phyloP scores from a whole-genome alignment of 1,140 invertebrate genomes.

The Drosophila tani region DNA sequence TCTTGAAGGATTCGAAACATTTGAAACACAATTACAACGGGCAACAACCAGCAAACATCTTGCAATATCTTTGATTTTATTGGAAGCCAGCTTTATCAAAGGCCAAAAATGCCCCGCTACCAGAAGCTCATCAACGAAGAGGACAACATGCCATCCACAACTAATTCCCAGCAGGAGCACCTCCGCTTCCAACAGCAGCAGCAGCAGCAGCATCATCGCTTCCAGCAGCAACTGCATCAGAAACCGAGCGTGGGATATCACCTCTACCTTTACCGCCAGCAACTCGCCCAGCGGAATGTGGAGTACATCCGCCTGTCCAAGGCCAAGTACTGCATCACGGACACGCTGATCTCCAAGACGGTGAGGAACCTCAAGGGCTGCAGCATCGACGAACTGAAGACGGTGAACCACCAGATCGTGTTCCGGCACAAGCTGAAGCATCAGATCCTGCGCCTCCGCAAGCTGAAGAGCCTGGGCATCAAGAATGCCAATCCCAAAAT shows the following conservation, averaged over 20 bases:
- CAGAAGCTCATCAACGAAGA: constrained; percentile 58
- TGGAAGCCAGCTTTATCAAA: not conserved
- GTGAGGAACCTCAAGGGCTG: constrained; percentile 66
- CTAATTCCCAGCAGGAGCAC: not conserved
- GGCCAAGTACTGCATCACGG: constrained; percentile 76
- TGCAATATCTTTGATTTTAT: not conserved
- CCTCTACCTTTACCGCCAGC: constrained; percentile 68
- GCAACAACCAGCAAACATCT: not conserved
- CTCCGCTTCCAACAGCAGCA: constrained; percentile 4
- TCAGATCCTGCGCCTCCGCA: constrained; percentile 64
- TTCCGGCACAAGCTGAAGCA: constrained; percentile 71
- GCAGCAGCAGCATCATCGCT: constrained; percentile 16
- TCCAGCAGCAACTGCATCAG: constrained; percentile 20
- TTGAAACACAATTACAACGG: not conserved
- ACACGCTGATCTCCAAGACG: constrained; percentile 66
- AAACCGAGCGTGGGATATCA: constrained; percentile 64
- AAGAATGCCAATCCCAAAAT: constrained; percentile 70
- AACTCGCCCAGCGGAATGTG: constrained; percentile 64
- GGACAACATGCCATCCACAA: not conserved
- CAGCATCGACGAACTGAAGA: constrained; percentile 66
- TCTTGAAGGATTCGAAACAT: not conserved
- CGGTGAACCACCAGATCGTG: constrained; percentile 69
- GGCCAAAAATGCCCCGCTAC: constrained; percentile 44
- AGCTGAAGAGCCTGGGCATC: constrained; percentile 63
- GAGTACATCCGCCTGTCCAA: constrained; percentile 70